phyloP scores from a whole-genome alignment of 2,888 invertebrate species.

The Cantharis lateralis region DNA sequence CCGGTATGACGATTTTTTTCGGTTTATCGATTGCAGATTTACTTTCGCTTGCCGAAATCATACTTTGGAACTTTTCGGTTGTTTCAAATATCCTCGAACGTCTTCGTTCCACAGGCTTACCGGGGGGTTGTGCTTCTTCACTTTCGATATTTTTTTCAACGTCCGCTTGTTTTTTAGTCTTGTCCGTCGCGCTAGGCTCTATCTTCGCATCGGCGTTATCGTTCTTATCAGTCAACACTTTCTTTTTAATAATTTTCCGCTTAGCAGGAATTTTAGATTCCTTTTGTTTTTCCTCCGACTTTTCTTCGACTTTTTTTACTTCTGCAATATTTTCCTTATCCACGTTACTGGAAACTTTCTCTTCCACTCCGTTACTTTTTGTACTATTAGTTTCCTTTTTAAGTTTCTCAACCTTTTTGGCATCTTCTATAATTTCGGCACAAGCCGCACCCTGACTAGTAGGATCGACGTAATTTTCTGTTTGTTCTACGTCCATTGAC shows the following conservation, averaged over 20 bases:
- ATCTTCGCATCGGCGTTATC: slow-evolving; percentile 40
- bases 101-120: slow-evolving; percentile 63
- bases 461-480: slow-evolving; percentile 43
- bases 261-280: slow-evolving; percentile 43
- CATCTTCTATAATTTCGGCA: slow-evolving; percentile 56
- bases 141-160: slow-evolving; percentile 19
- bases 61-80: slow-evolving; percentile 70
- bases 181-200: slow-evolving; percentile 8
- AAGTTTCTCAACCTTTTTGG: slow-evolving; percentile 42
- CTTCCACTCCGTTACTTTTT: slow-evolving; percentile 54
- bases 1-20: slow-evolving; percentile 80
- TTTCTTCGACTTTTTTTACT: slow-evolving; percentile 38
- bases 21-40: slow-evolving; percentile 61
- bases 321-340: slow-evolving; percentile 45
- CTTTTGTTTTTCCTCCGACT: slow-evolving; percentile 36
- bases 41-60: slow-evolving; percentile 51
- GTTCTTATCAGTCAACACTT: slow-evolving; percentile 51
- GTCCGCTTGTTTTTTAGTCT: slow-evolving; percentile 30
- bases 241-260: slow-evolving; percentile 50
- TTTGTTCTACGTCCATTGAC: slow-evolving; percentile 48
- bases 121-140: slow-evolving; percentile 43
- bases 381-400: slow-evolving; percentile 43
- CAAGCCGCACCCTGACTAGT: slow-evolving; percentile 54
- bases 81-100: slow-evolving; percentile 72
- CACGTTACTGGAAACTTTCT: slow-evolving; percentile 38